Evolutionary conservation across 2,797 vertebrate species (phyloP), one percentile per base, ranked within the genome.

Genomic region (Merluccius polli): DNA sequence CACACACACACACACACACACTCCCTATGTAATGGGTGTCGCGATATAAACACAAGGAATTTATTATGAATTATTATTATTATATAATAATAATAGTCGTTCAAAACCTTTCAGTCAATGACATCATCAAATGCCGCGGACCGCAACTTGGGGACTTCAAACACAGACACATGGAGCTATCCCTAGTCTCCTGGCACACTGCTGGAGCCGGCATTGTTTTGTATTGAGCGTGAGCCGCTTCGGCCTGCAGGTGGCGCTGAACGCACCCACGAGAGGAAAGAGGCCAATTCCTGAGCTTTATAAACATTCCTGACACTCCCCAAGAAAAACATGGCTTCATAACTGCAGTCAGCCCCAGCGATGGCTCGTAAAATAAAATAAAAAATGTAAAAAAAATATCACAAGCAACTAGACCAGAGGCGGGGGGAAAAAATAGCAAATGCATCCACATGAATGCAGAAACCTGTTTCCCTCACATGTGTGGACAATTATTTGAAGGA

Each of bases 211-310:
- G 3, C 3, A 48, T 11, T 3, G 44, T 13, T 2, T 48, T 18
- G 12, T 41, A 13, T 41, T 41, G 38, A 41, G 38, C 13, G 38
- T 41, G 44, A 48, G 44, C 44, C 6, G 2, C 9, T 41, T 71
- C 1, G 6, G 79, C 89, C 92, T 89, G 86, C 85, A 94, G 93
- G 88, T 89, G 93, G 92, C 82, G 87, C 84, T 81, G 74, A 85
- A 70, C 3, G 70, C 81, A 86, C 73, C 77, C 41, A n/a, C 52
- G 81, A 63, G 77, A 10, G 73, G 38, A 32, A 76, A 12, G 76
- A 48, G 73, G 63, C 75, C 71, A 68, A 74, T 83, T 83, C 77
- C 79, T 87, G 78, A 84, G 88, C 81, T 79, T 86, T 81, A 85
- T 88, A 82, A 87, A 90, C 83, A 88, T 89, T 87, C 84, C 77